Conservation (phyloP, 2,113 vertebrate genomes). For the Dryoscopus gambensis region DNA sequence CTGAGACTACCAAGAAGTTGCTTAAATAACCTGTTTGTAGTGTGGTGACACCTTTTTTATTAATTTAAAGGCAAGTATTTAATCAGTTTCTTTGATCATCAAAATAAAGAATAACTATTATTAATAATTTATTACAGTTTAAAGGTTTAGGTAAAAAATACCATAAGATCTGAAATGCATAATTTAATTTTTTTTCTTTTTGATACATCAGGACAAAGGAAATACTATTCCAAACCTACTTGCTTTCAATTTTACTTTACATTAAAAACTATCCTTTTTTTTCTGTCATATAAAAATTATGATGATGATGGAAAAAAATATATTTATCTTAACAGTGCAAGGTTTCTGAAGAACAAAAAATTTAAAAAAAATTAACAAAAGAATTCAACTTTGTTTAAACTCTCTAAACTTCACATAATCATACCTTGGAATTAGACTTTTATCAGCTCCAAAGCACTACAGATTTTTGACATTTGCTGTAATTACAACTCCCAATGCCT, state of each 20-base stretch:
- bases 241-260: neutral
- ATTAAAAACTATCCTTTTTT: neutral
- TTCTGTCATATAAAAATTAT: neutral
- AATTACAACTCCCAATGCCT: neutral
- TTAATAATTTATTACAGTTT: neutral
- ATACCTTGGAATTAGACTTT: neutral
- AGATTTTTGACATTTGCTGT: neutral
- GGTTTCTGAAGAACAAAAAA: neutral
- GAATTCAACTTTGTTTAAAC: neutral
- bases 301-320: neutral
- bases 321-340: neutral
- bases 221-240: neutral
- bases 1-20: neutral
- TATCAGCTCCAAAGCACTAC: neutral
- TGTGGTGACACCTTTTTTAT: neutral
- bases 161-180: neutral
- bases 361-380: neutral
- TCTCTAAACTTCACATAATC: neutral
- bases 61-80: neutral
- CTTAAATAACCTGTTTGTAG: neutral
- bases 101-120: neutral
- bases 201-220: neutral
- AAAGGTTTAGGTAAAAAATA: neutral
- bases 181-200: neutral
- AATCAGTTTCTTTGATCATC: neutral